Evolutionary conservation across 2,888 invertebrate genomes (phyloP), one percentile per base, ranked within the genome.

Genomic region (Reticulitermes lucifugus): DNA sequence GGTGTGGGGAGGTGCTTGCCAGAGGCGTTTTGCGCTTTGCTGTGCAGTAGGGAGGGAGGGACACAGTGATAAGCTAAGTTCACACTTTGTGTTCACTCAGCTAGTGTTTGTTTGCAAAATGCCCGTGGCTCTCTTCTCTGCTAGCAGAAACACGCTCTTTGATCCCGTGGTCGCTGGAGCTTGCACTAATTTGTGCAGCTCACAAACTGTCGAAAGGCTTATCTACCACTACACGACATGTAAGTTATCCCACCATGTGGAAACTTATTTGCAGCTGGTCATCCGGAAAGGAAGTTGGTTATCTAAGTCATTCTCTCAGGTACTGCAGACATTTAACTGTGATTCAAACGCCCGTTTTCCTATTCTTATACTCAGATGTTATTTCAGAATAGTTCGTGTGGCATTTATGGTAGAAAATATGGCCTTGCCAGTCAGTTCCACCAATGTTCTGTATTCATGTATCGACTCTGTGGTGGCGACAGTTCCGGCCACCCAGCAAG

Each of bases 21-120:
- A 29, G 77, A 84, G 84, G 60, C 77, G 55, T 84, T 81, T 81
- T 85, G 71, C 65, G 71, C 79, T 82, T 83, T 85, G 46, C 79
- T 79, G n/a, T 35, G 59, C 71, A 84, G 73, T 80, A 85, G 81
- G 73, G 83, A 73, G 84, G 73, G 77, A 81, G 80, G 85, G 84
- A 35, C 82, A 86, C 35, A 79, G 70, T 84, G 84, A 84, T 84
- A 84, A 85, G 85, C 85, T 75, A 85, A 85, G 77, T 85, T 85
- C 77, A 83, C 85, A 84, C 84, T 84, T 84, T 84, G 84, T 79
- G 84, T 71, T 55, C 84, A 79, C 60, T 81, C 83, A 77, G 83
- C 79, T 83, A 82, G 85, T 85, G 82, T 85, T 85, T 82, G 85
- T 85, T 43, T 59, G 55, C 46, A 84, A 73, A 79, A 84, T 55